Evolutionary conservation across 1,140 invertebrate species (phyloP).

Genomic region (Drosophila repletoides): DNA sequence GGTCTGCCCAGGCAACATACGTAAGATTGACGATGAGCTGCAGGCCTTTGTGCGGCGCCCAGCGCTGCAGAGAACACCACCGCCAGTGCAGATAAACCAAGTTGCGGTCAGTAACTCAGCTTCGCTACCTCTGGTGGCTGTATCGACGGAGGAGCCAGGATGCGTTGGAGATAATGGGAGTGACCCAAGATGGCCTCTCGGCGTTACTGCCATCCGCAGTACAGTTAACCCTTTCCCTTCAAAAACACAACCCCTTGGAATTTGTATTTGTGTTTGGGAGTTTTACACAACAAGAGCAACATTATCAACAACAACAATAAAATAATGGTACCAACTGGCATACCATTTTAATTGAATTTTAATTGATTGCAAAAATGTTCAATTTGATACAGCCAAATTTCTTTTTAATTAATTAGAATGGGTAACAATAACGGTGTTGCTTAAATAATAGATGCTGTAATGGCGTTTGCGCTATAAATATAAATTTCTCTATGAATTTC

Average conservation of each 20-base stretch:
- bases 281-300: too few species aligned
- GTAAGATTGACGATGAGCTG: too few species aligned
- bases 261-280: neutral
- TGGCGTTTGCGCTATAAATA: conserved; percentile 47
- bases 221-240: conserved; percentile 43
- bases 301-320: neutral
- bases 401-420: conserved; percentile 77
- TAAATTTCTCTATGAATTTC: conserved; percentile 9
- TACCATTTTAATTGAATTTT: conserved; percentile 77
- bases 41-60: too few species aligned
- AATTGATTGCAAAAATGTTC: conserved; percentile 78
- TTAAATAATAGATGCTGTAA: conserved; percentile 52
- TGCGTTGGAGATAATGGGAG: too few species aligned
- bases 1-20: too few species aligned
- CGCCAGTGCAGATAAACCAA: too few species aligned
- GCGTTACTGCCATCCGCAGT: too few species aligned
- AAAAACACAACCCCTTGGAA: conserved; percentile 27
- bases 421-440: conserved; percentile 64
- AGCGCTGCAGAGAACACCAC: too few species aligned
- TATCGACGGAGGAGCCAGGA: too few species aligned
- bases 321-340: conserved; percentile 52
- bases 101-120: too few species aligned
- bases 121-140: too few species aligned
- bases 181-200: too few species aligned
- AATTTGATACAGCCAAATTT: conserved; percentile 63